Conservation (phyloP, 2,113 vertebrate genomes). For the Apaloderma vittatum region DNA sequence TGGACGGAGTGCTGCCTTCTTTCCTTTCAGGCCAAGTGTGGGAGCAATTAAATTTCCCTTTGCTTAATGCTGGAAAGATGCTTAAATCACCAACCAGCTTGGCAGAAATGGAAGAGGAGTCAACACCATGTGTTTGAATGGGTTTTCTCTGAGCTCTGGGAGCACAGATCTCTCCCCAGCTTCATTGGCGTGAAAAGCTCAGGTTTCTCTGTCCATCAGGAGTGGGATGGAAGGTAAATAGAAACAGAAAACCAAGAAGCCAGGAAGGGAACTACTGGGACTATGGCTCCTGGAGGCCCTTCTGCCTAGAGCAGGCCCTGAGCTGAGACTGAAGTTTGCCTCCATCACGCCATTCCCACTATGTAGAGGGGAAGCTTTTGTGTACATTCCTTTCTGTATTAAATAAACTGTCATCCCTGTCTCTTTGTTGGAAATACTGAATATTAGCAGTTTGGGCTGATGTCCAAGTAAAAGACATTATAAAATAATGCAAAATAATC, state of each 20-base stretch:
- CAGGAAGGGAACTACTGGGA: not conserved
- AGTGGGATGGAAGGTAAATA: not conserved
- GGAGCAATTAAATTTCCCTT: not conserved
- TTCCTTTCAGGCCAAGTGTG: not conserved
- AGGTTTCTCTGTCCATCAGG: not conserved
- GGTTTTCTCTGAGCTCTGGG: not conserved
- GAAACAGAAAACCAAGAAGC: not conserved
- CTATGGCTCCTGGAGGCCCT: not conserved
- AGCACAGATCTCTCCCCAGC: not conserved
- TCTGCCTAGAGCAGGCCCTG: not conserved
- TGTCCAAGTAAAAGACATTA: not conserved
- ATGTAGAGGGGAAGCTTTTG: not conserved
- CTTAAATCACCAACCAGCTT: not conserved
- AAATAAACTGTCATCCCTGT: not conserved
- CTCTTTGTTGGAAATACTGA: not conserved
- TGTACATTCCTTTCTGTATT: not conserved
- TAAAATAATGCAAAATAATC: not conserved
- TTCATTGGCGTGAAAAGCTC: not conserved
- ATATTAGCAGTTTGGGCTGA: not conserved
- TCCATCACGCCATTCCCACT: not conserved
- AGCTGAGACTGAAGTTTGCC: not conserved
- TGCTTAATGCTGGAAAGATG: not conserved
- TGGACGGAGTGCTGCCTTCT: not conserved
- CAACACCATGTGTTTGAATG: not conserved
- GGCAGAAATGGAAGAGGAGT: not conserved